Conservation (phyloP, 2,888 invertebrate genomes). For the Listrodromus nycthemerus region DNA sequence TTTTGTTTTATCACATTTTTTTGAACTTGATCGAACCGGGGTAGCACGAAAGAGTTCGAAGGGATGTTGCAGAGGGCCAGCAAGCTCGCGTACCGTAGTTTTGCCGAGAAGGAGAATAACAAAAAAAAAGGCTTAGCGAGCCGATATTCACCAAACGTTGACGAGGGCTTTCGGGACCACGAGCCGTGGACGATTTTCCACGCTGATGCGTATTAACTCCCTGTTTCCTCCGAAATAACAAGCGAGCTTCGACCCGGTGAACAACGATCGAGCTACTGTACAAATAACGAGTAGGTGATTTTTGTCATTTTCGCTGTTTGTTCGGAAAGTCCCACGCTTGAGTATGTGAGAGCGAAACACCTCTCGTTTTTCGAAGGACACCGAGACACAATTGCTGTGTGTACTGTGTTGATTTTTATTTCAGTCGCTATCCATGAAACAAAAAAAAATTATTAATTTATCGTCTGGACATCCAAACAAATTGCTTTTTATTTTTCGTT, state of each 20-base stretch:
- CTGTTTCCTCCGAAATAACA: background rate
- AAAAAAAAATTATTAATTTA: background rate
- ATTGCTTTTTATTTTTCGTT: no score
- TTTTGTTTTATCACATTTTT: slow-evolving; percentile 22
- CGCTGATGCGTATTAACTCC: slow-evolving; percentile 17
- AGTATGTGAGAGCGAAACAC: no score
- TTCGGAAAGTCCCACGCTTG: background rate
- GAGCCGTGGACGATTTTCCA: slow-evolving; percentile 47
- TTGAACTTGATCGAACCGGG: slow-evolving; percentile 41
- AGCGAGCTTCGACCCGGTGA: slow-evolving; percentile 3
- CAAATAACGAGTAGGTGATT: background rate
- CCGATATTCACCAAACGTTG: slow-evolving; percentile 30
- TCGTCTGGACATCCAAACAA: background rate
- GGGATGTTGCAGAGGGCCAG: slow-evolving; percentile 26
- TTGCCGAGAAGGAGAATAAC: no score
- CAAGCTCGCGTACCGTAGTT: no score
- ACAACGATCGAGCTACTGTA: slow-evolving; percentile 11
- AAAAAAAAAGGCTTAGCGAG: slow-evolving; percentile 39
- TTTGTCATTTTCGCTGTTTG: background rate
- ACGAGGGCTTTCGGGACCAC: background rate
- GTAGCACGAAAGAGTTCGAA: slow-evolving; percentile 35
- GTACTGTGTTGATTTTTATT: background rate
- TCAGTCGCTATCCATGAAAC: background rate
- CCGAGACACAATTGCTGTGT: background rate
- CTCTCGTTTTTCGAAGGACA: background rate